Conservation (phyloP, 2,113 vertebrate genomes). For the Psettodes erumei region DNA sequence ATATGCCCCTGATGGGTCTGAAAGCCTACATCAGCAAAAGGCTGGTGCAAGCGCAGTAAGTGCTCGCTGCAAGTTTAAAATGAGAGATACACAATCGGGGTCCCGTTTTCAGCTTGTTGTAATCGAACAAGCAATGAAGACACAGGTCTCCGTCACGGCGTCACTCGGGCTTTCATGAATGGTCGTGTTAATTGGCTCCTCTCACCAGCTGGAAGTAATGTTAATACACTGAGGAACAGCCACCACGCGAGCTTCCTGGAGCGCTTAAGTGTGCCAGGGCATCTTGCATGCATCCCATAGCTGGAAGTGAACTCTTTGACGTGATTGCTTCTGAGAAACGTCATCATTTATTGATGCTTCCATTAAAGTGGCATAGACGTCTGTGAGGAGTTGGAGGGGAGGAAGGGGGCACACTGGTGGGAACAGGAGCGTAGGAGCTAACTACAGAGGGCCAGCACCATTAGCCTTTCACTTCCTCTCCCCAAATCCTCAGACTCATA, state of each 20-base stretch:
- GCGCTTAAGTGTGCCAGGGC: constrained; percentile 74
- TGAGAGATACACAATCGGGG: neutral
- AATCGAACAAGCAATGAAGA: neutral
- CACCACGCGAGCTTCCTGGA: constrained; percentile 68
- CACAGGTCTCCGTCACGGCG: constrained; percentile 1
- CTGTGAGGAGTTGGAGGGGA: constrained; percentile 59
- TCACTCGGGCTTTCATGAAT: constrained; percentile 46
- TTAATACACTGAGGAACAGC: constrained; percentile 76
- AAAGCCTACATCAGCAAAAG: constrained; percentile 22
- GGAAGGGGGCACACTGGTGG: constrained; percentile 41
- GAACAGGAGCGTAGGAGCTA: constrained; percentile 48
- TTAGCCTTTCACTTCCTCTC: constrained; percentile 6
- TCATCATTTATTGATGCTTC: constrained; percentile 89
- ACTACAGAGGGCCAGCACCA: constrained; percentile 35
- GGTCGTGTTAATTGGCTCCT: constrained; percentile 73
- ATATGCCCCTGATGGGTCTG: constrained; percentile 22
- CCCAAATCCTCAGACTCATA: neutral
- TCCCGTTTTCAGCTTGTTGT: neutral
- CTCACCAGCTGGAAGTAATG: constrained; percentile 75
- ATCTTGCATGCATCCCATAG: constrained; percentile 73
- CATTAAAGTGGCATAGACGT: constrained; percentile 83
- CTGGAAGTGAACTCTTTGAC: constrained; percentile 85
- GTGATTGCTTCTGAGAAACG: constrained; percentile 85
- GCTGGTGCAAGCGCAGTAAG: constrained; percentile 2
- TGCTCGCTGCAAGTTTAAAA: constrained; percentile 6